phyloP scores from a whole-genome alignment of 2,113 vertebrate genomes.

The Hemiscyllium ocellatum region DNA sequence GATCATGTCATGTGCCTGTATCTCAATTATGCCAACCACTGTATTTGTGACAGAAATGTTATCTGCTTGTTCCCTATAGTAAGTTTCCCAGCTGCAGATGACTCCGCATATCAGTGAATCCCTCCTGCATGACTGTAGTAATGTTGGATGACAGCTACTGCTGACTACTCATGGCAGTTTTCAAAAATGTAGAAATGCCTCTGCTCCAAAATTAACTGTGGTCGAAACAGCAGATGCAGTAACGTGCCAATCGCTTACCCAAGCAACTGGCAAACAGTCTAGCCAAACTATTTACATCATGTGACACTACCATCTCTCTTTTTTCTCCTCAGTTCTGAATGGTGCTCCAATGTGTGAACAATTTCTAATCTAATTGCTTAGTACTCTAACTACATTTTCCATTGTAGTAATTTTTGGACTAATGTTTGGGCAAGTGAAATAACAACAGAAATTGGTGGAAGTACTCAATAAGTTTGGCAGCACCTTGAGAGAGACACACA shows the following conservation, averaged over 20 bases:
- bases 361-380: neutral
- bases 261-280: neutral
- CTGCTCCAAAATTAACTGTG: neutral
- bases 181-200: neutral
- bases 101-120: neutral
- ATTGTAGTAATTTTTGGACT: neutral
- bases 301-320: neutral
- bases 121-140: neutral
- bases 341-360: neutral
- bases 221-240: neutral
- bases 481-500: neutral
- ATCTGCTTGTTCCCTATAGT: neutral
- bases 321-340: neutral
- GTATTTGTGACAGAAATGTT: neutral
- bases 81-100: conserved; percentile 13
- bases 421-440: neutral
- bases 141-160: neutral
- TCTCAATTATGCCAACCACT: neutral
- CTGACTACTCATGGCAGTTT: neutral
- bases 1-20: neutral
- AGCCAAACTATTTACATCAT: neutral
- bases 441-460: neutral
- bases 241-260: neutral
- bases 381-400: neutral
- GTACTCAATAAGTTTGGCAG: neutral